Percentiles rank a stretch among this genome's conserved stretches.
phyloP scores from a whole-genome alignment of 1,140 invertebrate species.

The Pinna nobilis region DNA sequence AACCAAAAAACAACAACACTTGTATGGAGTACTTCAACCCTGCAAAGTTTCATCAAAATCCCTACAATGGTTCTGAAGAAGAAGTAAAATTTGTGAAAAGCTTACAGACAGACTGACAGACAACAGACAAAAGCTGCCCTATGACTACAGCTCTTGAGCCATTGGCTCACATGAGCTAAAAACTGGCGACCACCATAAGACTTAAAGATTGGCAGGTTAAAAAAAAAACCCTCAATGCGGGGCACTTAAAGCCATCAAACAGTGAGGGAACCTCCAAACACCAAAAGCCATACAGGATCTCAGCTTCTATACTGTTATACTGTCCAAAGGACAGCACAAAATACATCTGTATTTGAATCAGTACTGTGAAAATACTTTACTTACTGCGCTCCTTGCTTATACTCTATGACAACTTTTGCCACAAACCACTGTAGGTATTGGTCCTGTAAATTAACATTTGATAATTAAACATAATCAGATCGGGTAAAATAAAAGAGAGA shows the following conservation, averaged over 20 bases:
- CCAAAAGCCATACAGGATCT: neutral
- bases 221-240: neutral
- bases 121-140: too few species aligned
- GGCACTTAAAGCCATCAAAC: neutral
- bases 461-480: neutral
- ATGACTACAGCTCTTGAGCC: too few species aligned
- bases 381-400: constrained; percentile 16
- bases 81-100: too few species aligned
- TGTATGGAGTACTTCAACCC: too few species aligned
- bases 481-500: neutral
- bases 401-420: constrained; percentile 29
- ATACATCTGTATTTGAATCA: neutral
- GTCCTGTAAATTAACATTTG: constrained; percentile 46
- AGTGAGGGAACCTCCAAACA: too few species aligned
- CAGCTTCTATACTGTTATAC: neutral
- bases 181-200: too few species aligned
- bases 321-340: neutral
- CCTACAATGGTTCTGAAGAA: too few species aligned
- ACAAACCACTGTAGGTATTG: constrained; percentile 56
- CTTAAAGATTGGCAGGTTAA: too few species aligned
- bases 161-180: too few species aligned
- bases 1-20: too few species aligned
- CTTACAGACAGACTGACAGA: too few species aligned
- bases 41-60: too few species aligned
- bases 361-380: neutral